Conservation (phyloP, 2,888 invertebrate genomes). For the Caenorhabditis afra region DNA sequence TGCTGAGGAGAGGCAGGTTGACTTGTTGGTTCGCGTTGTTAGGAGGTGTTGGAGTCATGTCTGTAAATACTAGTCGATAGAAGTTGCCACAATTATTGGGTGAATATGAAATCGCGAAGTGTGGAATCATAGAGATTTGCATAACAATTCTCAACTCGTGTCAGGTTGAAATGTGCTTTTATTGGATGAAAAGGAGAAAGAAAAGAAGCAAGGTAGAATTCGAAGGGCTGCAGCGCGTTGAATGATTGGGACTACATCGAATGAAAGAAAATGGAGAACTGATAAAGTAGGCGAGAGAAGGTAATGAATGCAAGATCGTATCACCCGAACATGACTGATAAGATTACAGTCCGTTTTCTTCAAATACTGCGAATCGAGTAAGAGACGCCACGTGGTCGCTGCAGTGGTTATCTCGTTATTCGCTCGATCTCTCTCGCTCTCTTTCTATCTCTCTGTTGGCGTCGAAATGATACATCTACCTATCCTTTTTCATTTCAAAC, state of each 20-base stretch:
- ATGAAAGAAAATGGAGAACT: constrained; percentile 25
- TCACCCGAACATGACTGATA: constrained; percentile 58
- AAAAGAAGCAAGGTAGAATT: neutral
- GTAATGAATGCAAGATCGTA: constrained; percentile 50
- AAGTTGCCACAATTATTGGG: neutral
- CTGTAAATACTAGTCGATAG: constrained; percentile 9
- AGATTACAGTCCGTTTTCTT: constrained; percentile 46
- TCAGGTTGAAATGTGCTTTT: neutral
- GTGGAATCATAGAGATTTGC: neutral
- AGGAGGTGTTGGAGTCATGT: constrained; percentile 34
- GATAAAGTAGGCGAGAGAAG: constrained; percentile 40
- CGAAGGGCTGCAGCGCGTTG: constrained; percentile 10
- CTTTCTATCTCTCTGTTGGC: no score
- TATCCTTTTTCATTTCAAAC: constrained; percentile 38
- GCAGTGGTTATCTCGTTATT: constrained; percentile 25
- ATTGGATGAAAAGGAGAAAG: neutral
- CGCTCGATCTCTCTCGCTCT: no score
- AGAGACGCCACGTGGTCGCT: constrained; percentile 43
- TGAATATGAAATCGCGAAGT: neutral
- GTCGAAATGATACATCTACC: constrained; percentile 26
- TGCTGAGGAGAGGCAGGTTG: constrained; percentile 41
- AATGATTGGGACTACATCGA: constrained; percentile 36
- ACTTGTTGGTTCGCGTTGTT: constrained; percentile 20
- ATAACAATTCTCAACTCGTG: neutral
- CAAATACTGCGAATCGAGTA: constrained; percentile 21